phyloP scores from a whole-genome alignment of 2,113 vertebrate species.

The Rhodinocichla rosea region DNA sequence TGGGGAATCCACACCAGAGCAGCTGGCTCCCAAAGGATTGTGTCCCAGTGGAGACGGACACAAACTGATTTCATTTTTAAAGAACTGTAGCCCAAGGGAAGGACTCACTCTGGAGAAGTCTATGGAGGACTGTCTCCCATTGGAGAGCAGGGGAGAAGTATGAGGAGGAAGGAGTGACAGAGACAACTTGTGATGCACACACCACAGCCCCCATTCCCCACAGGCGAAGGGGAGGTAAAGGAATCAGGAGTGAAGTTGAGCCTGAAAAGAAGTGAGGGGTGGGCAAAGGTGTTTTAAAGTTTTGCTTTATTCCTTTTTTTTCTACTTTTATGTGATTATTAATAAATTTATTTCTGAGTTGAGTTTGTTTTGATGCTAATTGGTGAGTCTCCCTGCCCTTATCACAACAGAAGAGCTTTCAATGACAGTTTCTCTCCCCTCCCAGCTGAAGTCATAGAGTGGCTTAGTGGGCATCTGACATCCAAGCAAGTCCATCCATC shows the following conservation, averaged over 20 bases:
- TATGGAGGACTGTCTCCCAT: neutral
- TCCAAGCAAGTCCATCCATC: neutral
- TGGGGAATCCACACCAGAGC: neutral
- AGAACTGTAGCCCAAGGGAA: neutral
- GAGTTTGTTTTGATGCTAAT: neutral
- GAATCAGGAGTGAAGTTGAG: neutral
- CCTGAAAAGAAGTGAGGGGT: neutral
- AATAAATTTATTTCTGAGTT: neutral
- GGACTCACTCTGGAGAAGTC: neutral
- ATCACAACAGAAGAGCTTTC: neutral
- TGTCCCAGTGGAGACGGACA: too few species aligned
- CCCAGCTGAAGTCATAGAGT: neutral
- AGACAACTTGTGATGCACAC: neutral
- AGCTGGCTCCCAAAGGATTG: rapidly evolving
- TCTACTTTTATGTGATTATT: neutral
- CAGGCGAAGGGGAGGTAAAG: rapidly evolving
- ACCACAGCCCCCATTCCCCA: rapidly evolving
- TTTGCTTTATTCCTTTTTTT: neutral
- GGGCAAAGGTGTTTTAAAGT: neutral
- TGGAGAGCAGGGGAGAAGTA: neutral
- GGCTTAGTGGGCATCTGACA: neutral
- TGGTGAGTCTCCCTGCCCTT: neutral
- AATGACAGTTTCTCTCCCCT: neutral
- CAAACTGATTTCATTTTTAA: neutral
- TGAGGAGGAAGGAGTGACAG: rapidly evolving